These are phyloP conservation scores for Neomorphus geoffroyi DNA, from an alignment of 2,797 vertebrate species.

Conservation along the genomic window DNA sequence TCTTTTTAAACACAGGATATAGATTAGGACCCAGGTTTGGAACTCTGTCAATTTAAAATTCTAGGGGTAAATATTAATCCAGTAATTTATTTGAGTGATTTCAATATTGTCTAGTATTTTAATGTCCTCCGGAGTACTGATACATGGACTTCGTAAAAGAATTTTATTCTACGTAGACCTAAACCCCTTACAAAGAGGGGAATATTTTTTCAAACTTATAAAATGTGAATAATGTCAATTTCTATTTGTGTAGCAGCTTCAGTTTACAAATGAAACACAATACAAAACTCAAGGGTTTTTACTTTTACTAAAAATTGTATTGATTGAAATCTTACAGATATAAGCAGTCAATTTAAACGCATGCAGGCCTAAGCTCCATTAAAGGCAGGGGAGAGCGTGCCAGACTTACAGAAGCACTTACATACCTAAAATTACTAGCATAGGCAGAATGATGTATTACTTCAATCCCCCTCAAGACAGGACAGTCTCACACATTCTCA, in stretches of 20 bases:
- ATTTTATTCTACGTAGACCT: not conserved
- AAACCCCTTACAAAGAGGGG: not conserved
- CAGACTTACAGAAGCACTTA: not conserved
- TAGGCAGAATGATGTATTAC: not conserved
- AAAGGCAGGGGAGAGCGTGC: not conserved
- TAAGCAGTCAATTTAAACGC: not conserved
- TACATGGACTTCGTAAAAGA: not conserved
- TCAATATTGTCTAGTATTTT: not conserved
- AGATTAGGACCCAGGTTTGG: not conserved
- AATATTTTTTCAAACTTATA: not conserved
- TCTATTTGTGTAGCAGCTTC: not conserved
- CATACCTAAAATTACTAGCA: not conserved
- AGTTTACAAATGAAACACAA: not conserved
- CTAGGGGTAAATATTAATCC: too few species aligned
- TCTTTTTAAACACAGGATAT: not conserved
- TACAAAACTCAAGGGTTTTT: not conserved
- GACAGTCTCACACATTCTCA: not conserved
- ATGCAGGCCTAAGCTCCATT: not conserved
- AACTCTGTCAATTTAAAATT: not conserved
- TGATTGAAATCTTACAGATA: not conserved
- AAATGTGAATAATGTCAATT: not conserved
- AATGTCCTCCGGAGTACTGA: not conserved
- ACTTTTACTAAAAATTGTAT: not conserved
- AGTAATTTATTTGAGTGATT: not conserved
- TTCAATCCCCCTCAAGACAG: not conserved